Evolutionary conservation across 2,888 invertebrate genomes (phyloP).

Genomic region (Synergus gifuensis): DNA sequence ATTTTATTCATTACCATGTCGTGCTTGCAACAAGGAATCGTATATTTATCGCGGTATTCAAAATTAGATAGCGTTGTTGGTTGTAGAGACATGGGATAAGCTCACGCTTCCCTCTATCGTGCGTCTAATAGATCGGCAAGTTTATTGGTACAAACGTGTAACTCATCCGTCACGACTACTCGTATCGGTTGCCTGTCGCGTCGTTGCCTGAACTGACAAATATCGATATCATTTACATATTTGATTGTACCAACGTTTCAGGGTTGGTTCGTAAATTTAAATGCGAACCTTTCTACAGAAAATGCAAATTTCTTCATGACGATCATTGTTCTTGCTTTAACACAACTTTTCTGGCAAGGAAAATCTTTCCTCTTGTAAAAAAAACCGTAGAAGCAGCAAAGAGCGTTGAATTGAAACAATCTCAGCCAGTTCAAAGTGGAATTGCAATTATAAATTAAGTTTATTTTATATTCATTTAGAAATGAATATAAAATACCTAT

Average conservation of each 20-base stretch:
- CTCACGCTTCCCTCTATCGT: conserved; percentile 19
- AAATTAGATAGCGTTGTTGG: not conserved
- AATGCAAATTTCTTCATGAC: conserved; percentile 49
- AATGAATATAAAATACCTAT: not conserved
- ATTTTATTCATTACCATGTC: conserved; percentile 11
- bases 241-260: conserved; percentile 67
- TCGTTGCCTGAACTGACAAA: conserved; percentile 53
- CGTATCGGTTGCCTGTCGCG: conserved; percentile 53
- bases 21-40: not conserved
- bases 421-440: too few relatives aligned
- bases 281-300: conserved; percentile 50
- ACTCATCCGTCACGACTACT: conserved; percentile 59
- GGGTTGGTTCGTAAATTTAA: conserved; percentile 63
- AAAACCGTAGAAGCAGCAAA: too few relatives aligned
- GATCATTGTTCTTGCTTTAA: conserved; percentile 46
- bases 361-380: too few relatives aligned
- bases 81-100: not conserved
- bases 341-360: not conserved
- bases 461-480: conserved; percentile 23
- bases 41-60: not conserved
- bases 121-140: conserved; percentile 60
- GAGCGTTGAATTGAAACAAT: too few relatives aligned
- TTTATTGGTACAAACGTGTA: conserved; percentile 57
- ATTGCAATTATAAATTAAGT: not conserved
- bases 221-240: conserved; percentile 71